phyloP scores from a whole-genome alignment of 2,113 vertebrate species.

The Ptyas mucosa region DNA sequence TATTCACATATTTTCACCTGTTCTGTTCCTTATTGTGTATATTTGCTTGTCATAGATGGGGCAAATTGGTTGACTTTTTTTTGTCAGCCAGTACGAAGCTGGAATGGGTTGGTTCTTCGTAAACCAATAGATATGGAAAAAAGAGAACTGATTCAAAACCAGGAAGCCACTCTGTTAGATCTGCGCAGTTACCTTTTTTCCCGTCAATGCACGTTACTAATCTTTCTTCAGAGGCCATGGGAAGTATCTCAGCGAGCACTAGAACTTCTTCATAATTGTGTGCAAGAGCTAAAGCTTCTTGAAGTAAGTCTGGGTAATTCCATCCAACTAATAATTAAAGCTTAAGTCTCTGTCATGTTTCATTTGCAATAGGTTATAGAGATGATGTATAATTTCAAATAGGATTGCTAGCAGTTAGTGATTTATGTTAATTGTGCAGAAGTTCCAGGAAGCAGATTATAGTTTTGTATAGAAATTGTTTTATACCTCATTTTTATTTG shows the following conservation, averaged over 20 bases:
- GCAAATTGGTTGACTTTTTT: conserved; percentile 97
- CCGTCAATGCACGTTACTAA: conserved; percentile 92
- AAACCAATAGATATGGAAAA: conserved; percentile 99
- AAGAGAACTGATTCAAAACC: conserved; percentile 86
- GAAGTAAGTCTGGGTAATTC: conserved; percentile 75
- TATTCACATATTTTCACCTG: neutral
- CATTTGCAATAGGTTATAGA: neutral
- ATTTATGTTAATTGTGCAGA: neutral
- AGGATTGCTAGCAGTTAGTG: neutral
- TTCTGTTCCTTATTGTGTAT: conserved; percentile 27
- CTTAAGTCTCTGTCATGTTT: neutral
- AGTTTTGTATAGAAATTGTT: neutral
- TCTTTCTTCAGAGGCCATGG: conserved; percentile 96
- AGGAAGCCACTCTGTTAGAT: conserved; percentile 88
- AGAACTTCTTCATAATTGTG: conserved; percentile 95
- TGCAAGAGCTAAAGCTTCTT: conserved; percentile 90
- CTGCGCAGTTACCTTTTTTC: conserved; percentile 97
- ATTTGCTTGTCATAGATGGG: conserved; percentile 77
- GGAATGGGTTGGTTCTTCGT: conserved; percentile 89
- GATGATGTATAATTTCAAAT: neutral
- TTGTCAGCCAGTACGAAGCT: conserved; percentile 91
- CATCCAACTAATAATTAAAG: neutral
- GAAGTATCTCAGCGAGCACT: conserved; percentile 92
- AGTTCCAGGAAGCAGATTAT: neutral
- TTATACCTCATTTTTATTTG: neutral